Conservation (phyloP, 2,888 invertebrate species). For the Eupithecia centaureata region DNA sequence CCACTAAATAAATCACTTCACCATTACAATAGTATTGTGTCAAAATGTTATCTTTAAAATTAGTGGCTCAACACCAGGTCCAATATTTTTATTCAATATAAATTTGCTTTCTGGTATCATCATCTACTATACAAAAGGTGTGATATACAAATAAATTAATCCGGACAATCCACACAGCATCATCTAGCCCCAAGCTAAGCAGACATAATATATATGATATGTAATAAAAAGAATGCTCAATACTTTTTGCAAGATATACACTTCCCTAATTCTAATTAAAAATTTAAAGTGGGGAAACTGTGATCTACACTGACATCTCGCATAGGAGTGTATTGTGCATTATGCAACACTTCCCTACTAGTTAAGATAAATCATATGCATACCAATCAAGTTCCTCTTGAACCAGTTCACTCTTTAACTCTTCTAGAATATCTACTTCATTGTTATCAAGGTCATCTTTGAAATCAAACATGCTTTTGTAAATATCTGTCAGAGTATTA, state of each 20-base stretch:
- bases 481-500: conserved; percentile 65
- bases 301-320: no score
- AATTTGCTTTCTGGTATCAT: neutral
- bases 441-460: conserved; percentile 58
- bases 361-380: conserved; percentile 1
- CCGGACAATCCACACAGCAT: no score
- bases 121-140: neutral
- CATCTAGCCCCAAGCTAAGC: no score
- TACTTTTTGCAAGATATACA: neutral
- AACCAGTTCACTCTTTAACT: conserved; percentile 71
- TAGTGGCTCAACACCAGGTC: neutral
- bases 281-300: no score
- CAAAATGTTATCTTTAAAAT: no score
- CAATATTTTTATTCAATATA: neutral
- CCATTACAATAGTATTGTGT: no score
- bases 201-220: no score
- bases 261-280: no score
- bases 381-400: conserved; percentile 77
- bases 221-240: no score
- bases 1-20: no score
- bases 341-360: neutral
- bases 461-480: conserved; percentile 66
- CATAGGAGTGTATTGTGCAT: no score
- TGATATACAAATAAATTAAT: no score
- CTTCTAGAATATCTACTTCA: conserved; percentile 65